A percentile compares a stretch with the other conserved stretches of the same genome.
Evolutionary conservation across 1,140 invertebrate species (phyloP).

Genomic region (Drosophila navojoa): DNA sequence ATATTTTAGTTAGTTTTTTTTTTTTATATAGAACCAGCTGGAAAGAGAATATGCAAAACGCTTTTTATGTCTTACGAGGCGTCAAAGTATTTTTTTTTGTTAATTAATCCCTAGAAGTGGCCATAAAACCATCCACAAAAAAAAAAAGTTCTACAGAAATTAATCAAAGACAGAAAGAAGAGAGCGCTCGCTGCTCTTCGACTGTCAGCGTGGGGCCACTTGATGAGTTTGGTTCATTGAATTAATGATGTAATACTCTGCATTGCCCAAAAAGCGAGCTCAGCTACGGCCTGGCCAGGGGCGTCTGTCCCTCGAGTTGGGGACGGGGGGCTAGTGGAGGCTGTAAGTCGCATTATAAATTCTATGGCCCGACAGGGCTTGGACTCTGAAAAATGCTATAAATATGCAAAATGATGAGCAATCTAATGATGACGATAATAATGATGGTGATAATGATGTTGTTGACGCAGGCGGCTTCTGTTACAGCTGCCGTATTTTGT

Average conservation of each 20-base stretch:
- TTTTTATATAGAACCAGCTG: not conserved
- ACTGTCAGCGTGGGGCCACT: constrained; percentile 50
- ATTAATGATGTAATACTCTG: constrained; percentile 49
- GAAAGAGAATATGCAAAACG: constrained; percentile 36
- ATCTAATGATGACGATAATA: constrained; percentile 18
- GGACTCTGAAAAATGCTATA: constrained; percentile 35
- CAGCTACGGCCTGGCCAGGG: not conserved
- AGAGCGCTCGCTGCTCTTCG: constrained; percentile 25
- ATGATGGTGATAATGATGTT: constrained; percentile 13
- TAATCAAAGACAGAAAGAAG: constrained; percentile 26
- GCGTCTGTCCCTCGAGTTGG: not conserved
- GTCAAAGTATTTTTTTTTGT: constrained; percentile 42
- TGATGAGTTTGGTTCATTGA: constrained; percentile 52
- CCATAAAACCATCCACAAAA: constrained; percentile 40
- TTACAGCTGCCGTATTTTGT: constrained; percentile 17
- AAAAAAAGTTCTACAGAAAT: constrained; percentile 41
- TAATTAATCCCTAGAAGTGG: constrained; percentile 40
- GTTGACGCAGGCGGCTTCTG: constrained; percentile 4
- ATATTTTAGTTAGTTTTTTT: not conserved
- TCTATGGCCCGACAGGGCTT: constrained; percentile 12
- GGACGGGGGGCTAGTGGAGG: not conserved
- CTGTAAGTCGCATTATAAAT: constrained; percentile 35
- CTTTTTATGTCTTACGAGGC: constrained; percentile 35
- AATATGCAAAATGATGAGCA: constrained; percentile 44
- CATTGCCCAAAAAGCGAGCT: constrained; percentile 1